Conservation (phyloP, 2,797 vertebrate species). For the Tadarida brasiliensis region DNA sequence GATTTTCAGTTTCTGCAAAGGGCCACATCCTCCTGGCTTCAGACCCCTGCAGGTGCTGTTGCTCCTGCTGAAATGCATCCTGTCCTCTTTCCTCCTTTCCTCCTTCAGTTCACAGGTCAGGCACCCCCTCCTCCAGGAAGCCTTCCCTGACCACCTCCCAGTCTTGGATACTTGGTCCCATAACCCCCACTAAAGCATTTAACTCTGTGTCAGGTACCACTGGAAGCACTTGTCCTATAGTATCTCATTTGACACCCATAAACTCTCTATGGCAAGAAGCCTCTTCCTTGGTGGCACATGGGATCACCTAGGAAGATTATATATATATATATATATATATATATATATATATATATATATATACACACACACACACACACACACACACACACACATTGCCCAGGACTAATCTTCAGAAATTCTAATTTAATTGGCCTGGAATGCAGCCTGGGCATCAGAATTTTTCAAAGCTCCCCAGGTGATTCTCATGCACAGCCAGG, state of each 20-base stretch:
- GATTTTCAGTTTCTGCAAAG: not conserved
- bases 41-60: not conserved
- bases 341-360: not conserved
- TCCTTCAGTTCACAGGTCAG: not conserved
- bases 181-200: not conserved
- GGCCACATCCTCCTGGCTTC: not conserved
- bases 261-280: not conserved
- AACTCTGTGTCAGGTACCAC: not conserved
- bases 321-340: no score
- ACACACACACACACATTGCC: no score
- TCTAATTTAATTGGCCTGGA: constrained; percentile 52
- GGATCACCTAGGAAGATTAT: not conserved
- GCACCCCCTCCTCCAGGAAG: constrained; percentile 34
- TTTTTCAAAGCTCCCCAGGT: not conserved
- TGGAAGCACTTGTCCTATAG: not conserved
- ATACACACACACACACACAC: no score
- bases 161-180: not conserved
- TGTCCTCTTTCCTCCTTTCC: not conserved
- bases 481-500: not conserved
- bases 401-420: constrained; percentile 28
- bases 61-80: not conserved
- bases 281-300: not conserved
- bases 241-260: not conserved
- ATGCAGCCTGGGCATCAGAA: not conserved
- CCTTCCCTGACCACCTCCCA: not conserved